Evolutionary conservation across 2,888 invertebrate species (phyloP).

Genomic region (Eupithecia abbreviata): DNA sequence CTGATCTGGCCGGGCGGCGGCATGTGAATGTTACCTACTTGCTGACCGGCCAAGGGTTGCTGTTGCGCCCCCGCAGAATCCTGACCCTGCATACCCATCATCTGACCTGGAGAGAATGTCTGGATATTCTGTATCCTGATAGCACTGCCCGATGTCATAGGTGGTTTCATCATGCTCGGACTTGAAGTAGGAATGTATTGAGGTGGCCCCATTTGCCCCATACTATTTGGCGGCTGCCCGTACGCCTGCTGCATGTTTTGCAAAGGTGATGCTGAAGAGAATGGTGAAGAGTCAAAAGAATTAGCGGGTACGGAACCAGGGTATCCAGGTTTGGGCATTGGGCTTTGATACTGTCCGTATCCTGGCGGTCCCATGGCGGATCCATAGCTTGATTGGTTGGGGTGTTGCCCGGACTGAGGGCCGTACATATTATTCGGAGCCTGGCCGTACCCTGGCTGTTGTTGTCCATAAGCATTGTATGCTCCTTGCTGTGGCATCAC

Average conservation of each 20-base stretch:
- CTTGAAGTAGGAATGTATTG: constrained; percentile 66
- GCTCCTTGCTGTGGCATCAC: constrained; percentile 73
- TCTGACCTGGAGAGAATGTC: constrained; percentile 70
- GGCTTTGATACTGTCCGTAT: constrained; percentile 66
- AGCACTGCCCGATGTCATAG: constrained; percentile 49
- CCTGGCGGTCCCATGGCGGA: constrained; percentile 56
- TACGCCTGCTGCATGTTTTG: constrained; percentile 79
- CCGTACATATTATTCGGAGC: constrained; percentile 72
- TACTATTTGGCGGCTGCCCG: constrained; percentile 60
- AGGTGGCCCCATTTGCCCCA: constrained; percentile 62
- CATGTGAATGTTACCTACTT: constrained; percentile 61
- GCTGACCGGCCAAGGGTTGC: constrained; percentile 53
- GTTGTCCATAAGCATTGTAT: constrained; percentile 67
- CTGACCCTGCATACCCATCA: constrained; percentile 55
- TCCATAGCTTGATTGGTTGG: constrained; percentile 56
- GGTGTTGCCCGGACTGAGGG: constrained; percentile 63
- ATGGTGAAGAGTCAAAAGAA: constrained; percentile 62
- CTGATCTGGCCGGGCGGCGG: constrained; percentile 68
- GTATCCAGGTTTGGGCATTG: constrained; percentile 68
- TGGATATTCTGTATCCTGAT: constrained; percentile 77
- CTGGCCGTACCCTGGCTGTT: constrained; percentile 66
- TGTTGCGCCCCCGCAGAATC: constrained; percentile 26
- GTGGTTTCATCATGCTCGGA: constrained; percentile 67
- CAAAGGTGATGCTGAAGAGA: constrained; percentile 68
- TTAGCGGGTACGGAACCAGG: constrained; percentile 51